Base-by-base conservation (phyloP, 1,140 invertebrate genomes). In the Bombus turneri region DNA sequence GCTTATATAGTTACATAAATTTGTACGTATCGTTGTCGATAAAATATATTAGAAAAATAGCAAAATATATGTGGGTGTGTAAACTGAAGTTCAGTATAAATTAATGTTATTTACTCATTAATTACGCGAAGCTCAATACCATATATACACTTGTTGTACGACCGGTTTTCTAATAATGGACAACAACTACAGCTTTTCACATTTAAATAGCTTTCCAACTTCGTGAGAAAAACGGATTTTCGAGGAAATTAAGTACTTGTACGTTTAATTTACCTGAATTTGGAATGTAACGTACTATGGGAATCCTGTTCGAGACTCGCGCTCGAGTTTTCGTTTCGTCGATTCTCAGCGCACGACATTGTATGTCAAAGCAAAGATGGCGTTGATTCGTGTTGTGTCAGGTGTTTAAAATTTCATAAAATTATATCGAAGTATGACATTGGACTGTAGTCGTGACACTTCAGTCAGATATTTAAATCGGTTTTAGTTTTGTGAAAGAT, bases 371-470 rank as follows among this genome's bases (percentile, higher is more conserved):
- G 75, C 68, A 81, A 92, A 92, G 87, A 92, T 93, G 92, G 92
- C 92, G 92, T 90, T 90, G 87, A 85, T 90, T 88, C 88, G 77
- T 92, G 82, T 92, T 92, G 87, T 92, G 87, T 91, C 91, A 92
- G 88, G 84, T 83, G 90, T 91, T 92, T 87, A 76, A 92, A 91
- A 83, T 91, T 86, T 74, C 78, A 90, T 85, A 69, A 73, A 91
- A 87, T 66, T 69, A 37, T 39, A 22, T 85, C n/a, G 47, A 74
- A 73, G 47, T 76, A 13, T 64, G 73, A 91, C 64, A 69, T 72
- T 72, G 68, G 41, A 72, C 1, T 53, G 9, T 43, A 6, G 8
- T n/a, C 4, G 76, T 57, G 83, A 68, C 43, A 31, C 41, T 72
- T 80, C 31, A 12, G 1, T 39, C 8, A 22, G 22, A 64, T 28